Evolutionary conservation across 2,113 vertebrate species (phyloP).

Genomic region (Mustela nigripes): DNA sequence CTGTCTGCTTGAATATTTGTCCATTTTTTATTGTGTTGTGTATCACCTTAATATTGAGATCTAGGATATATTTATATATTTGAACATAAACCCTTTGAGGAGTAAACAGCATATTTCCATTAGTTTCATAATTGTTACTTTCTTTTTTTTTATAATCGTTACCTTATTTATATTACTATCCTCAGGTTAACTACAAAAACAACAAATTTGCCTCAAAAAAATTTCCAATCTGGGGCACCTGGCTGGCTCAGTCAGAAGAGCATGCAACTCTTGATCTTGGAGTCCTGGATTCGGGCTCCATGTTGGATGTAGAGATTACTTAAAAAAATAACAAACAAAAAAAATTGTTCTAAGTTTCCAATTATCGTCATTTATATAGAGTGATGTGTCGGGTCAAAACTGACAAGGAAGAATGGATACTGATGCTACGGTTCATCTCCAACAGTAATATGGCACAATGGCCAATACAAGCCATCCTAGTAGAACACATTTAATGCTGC

Average conservation of each 20-base stretch:
- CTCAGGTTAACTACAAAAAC: conserved; percentile 82
- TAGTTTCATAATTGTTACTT: background rate
- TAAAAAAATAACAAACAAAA: conserved; percentile 43
- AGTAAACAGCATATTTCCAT: background rate
- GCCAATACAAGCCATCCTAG: conserved; percentile 85
- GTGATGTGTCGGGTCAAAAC: conserved; percentile 81
- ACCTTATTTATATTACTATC: conserved; percentile 83
- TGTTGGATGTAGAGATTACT: background rate
- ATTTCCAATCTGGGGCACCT: background rate
- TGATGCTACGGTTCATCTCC: conserved; percentile 84
- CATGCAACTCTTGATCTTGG: background rate
- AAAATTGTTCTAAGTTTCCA: conserved; percentile 51
- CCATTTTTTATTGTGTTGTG: background rate
- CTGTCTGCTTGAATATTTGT: background rate
- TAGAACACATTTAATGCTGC: conserved; percentile 83
- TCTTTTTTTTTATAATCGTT: conserved; percentile 30
- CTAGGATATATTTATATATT: background rate
- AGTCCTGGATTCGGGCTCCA: background rate
- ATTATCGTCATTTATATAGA: conserved; percentile 83
- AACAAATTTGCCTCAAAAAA: conserved; percentile 46
- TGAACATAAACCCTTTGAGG: background rate
- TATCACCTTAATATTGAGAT: background rate
- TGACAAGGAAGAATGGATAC: conserved; percentile 84
- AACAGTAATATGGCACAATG: conserved; percentile 85
- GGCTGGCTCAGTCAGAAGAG: background rate